phyloP scores from a whole-genome alignment of 2,888 invertebrate genomes.

The Panopea generosa region DNA sequence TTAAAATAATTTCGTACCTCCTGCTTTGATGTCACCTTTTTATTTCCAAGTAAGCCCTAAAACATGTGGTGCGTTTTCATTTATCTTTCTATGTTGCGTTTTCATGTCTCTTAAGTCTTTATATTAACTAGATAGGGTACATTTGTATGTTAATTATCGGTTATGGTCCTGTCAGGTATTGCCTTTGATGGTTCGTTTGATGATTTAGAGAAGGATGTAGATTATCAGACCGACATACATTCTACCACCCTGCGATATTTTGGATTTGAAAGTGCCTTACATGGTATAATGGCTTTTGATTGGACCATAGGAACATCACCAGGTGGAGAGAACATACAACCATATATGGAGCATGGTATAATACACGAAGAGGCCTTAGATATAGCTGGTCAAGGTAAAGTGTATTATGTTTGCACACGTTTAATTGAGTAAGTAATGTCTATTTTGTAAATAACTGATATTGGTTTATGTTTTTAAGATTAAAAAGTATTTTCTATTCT shows the following conservation, averaged over 20 bases:
- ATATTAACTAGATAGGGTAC: too few relatives aligned
- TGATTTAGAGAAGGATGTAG: constrained; percentile 58
- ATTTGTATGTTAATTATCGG: too few relatives aligned
- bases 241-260: constrained; percentile 64
- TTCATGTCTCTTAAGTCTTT: too few relatives aligned
- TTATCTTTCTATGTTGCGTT: too few relatives aligned
- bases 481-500: not conserved
- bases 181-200: constrained; percentile 59
- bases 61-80: too few relatives aligned
- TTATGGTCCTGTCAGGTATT: constrained; percentile 58
- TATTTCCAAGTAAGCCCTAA: too few relatives aligned
- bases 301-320: constrained; percentile 73
- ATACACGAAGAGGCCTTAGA: constrained; percentile 54
- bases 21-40: too few relatives aligned
- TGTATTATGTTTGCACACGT: too few relatives aligned
- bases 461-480: not conserved
- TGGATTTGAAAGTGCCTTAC: constrained; percentile 68
- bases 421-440: not conserved
- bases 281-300: constrained; percentile 69
- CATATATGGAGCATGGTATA: constrained; percentile 62
- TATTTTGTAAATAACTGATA: not conserved
- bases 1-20: too few relatives aligned
- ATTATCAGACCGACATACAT: constrained; percentile 64
- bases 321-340: constrained; percentile 68
- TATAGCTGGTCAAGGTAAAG: constrained; percentile 59